These are phyloP conservation scores for Microplitis demolitor DNA, from an alignment of 1,140 invertebrate species.

Conservation along the genomic window DNA sequence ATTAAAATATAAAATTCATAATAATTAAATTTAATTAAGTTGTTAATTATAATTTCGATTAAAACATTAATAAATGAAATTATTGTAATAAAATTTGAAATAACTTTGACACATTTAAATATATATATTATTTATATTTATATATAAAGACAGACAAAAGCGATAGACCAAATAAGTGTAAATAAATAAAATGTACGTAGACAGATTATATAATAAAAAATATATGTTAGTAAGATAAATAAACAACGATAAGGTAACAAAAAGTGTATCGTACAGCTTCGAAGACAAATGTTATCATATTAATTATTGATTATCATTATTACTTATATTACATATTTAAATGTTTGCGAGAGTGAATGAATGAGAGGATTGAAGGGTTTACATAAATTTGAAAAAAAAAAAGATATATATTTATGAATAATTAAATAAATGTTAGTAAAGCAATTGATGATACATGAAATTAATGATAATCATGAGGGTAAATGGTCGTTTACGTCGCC, in stretches of 20 bases:
- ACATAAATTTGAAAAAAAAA: slow-evolving; percentile 14
- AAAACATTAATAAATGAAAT: no score
- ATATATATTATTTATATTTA: not conserved
- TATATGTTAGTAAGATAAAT: not conserved
- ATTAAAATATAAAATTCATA: no score
- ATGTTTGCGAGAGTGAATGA: slow-evolving; percentile 28
- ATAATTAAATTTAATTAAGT: no score
- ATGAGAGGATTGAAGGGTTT: slow-evolving; percentile 12
- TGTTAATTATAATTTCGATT: no score
- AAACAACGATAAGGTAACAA: not conserved
- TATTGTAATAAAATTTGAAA: not conserved
- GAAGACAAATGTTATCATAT: not conserved
- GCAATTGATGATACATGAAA: slow-evolving; percentile 9
- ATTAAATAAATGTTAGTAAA: not conserved
- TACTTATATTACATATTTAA: not conserved
- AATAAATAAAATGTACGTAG: not conserved
- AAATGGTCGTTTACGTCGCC: slow-evolving; percentile 19
- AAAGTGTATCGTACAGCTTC: no score
- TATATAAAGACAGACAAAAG: not conserved
- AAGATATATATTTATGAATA: no score
- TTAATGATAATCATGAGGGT: slow-evolving; percentile 16
- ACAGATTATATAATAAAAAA: not conserved
- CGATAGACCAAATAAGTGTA: not conserved
- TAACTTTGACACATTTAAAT: not conserved
- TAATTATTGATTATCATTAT: no score